Evolutionary conservation across 23 tunicate species (phyloP).

Genomic region (Ciona savignyi): DNA sequence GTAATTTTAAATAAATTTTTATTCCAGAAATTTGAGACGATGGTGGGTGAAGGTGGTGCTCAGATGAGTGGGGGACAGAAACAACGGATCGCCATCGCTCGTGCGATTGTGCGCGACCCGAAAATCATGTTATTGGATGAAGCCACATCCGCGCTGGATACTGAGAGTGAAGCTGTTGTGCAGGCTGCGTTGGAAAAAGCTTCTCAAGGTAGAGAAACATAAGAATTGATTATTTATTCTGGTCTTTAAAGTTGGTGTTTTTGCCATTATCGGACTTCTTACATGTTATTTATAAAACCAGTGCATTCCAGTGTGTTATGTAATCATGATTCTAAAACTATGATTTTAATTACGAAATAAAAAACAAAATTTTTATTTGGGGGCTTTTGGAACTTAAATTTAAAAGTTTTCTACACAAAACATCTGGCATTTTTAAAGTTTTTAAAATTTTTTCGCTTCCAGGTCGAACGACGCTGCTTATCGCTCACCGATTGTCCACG

Average conservation of each 20-base stretch:
- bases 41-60: constrained; percentile 47
- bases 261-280: too few relatives aligned
- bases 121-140: constrained; percentile 35
- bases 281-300: too few relatives aligned
- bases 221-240: too few relatives aligned
- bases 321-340: too few relatives aligned
- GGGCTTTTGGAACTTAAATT: too few relatives aligned
- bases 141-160: constrained; percentile 55
- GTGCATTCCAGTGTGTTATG: too few relatives aligned
- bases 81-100: constrained; percentile 3
- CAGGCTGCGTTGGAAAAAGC: constrained; percentile 49
- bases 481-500: constrained; percentile 88
- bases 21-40: constrained; percentile 47
- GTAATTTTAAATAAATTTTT: too few relatives aligned
- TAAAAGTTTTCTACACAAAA: too few relatives aligned
- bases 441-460: not conserved
- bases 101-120: constrained; percentile 1
- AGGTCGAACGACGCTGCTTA: constrained; percentile 84
- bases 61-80: constrained; percentile 40
- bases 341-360: too few relatives aligned
- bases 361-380: too few relatives aligned
- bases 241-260: too few relatives aligned
- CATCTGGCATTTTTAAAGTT: too few relatives aligned
- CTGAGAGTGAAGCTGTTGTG: constrained; percentile 44
- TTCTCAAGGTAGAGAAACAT: constrained; percentile 25